These are phyloP conservation scores for Epinotia brunnichana DNA, from an alignment of 2,888 invertebrate genomes.

Conservation along the genomic window DNA sequence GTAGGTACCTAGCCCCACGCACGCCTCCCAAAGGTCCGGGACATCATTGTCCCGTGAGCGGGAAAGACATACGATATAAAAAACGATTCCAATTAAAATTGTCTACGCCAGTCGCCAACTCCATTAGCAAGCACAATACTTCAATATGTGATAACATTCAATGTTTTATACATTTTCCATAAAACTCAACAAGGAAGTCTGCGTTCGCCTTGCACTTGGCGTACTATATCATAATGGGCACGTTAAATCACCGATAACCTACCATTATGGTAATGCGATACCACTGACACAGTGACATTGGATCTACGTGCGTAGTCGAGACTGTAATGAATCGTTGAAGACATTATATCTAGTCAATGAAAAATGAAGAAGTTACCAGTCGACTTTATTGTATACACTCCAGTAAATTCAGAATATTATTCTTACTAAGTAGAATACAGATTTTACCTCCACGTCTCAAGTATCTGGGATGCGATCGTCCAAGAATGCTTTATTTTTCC, in stretches of 20 bases:
- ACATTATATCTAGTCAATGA: background rate
- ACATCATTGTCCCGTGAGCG: too few relatives aligned
- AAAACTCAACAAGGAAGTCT: constrained; percentile 17
- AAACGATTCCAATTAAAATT: too few relatives aligned
- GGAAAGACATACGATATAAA: too few relatives aligned
- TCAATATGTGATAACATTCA: background rate
- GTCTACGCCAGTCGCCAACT: too few relatives aligned
- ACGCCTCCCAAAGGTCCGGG: too few relatives aligned
- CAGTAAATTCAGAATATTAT: background rate
- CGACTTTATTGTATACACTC: constrained; percentile 5
- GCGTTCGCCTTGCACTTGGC: constrained; percentile 34
- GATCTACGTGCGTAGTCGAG: background rate
- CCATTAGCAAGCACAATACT: too few relatives aligned
- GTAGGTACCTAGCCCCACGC: too few relatives aligned
- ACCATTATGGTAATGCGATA: constrained; percentile 32
- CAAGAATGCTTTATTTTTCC: too few relatives aligned
- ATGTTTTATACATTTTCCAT: background rate
- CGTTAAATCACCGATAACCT: constrained; percentile 38
- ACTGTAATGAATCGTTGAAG: constrained; percentile 11
- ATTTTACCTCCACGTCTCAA: background rate
- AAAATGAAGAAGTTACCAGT: constrained; percentile 1
- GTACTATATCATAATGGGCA: constrained; percentile 25
- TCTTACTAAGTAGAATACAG: too few relatives aligned
- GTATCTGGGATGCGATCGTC: too few relatives aligned
- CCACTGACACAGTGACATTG: constrained; percentile 30